A percentile compares a stretch with the other conserved stretches of the same genome.
phyloP scores from a whole-genome alignment of 2,888 invertebrate species.

The Drymonia ruficornis region DNA sequence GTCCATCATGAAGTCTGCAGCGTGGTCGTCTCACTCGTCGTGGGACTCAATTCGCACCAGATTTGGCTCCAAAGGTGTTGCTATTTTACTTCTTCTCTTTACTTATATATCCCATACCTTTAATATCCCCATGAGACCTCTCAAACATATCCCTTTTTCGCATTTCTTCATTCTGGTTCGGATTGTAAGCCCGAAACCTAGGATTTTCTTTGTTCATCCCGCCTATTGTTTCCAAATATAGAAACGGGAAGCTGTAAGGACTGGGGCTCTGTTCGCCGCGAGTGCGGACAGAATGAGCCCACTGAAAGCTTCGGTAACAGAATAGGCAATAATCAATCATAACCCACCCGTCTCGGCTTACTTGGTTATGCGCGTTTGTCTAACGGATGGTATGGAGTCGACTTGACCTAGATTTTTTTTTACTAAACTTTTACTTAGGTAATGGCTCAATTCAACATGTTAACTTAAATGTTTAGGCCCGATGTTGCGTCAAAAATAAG shows the following conservation, averaged over 20 bases:
- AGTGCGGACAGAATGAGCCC: conserved; percentile 40
- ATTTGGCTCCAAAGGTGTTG: too few relatives aligned
- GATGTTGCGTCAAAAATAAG: too few relatives aligned
- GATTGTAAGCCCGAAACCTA: conserved; percentile 55
- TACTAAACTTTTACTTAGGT: background rate
- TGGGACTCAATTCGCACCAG: too few relatives aligned
- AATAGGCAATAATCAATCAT: conserved; percentile 80
- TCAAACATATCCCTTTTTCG: conserved; percentile 53
- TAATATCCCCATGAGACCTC: conserved; percentile 42
- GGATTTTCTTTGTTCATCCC: conserved; percentile 51
- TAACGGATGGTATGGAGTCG: conserved; percentile 58
- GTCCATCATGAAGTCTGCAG: too few relatives aligned
- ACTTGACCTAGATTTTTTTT: conserved; percentile 6
- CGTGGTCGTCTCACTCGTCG: too few relatives aligned
- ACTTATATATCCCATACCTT: conserved; percentile 32
- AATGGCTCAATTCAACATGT: background rate
- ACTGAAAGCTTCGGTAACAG: conserved; percentile 62
- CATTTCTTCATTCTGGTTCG: conserved; percentile 52
- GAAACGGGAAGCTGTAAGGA: conserved; percentile 17
- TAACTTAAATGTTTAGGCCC: too few relatives aligned
- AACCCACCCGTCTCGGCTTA: conserved; percentile 64
- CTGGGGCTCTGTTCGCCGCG: conserved; percentile 10
- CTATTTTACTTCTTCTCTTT: background rate
- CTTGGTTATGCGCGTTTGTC: conserved; percentile 71
- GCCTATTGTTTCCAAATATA: conserved; percentile 37